phyloP scores from a whole-genome alignment of 2,888 invertebrate genomes.

The Brachyopa scutellaris region DNA sequence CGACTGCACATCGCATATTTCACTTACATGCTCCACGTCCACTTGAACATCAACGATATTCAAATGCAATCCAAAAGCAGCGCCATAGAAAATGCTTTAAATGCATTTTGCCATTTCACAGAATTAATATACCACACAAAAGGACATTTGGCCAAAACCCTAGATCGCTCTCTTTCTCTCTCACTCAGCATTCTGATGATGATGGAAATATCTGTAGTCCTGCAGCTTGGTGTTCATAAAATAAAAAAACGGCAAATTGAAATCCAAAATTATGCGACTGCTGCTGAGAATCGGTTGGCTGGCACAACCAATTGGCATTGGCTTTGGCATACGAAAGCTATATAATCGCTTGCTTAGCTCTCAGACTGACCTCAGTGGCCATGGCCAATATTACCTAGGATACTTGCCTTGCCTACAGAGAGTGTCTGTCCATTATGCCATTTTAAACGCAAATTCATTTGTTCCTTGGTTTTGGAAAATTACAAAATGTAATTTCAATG shows the following conservation, averaged over 20 bases:
- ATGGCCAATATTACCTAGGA: conserved; percentile 18
- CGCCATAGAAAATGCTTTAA: conserved; percentile 60
- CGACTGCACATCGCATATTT: conserved; percentile 46
- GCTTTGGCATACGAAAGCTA: conserved; percentile 37
- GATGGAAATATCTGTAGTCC: conserved; percentile 34
- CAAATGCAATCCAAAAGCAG: conserved; percentile 52
- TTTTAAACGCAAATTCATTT: conserved; percentile 8
- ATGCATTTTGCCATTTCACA: conserved; percentile 59
- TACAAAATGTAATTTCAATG: neutral
- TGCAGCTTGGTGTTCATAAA: neutral
- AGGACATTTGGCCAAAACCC: conserved; percentile 44
- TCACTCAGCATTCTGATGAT: conserved; percentile 42
- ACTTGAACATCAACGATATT: conserved; percentile 63
- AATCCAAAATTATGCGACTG: conserved; percentile 2
- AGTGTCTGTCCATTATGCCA: neutral
- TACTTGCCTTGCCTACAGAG: too few relatives aligned
- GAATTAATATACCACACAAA: conserved; percentile 66
- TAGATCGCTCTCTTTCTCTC: neutral
- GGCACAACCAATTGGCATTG: too few relatives aligned
- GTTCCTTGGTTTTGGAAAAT: neutral
- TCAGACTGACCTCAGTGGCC: conserved; percentile 31
- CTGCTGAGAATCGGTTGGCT: conserved; percentile 2
- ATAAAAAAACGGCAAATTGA: neutral
- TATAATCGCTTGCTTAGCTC: conserved; percentile 49
- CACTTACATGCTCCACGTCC: conserved; percentile 55